A percentile compares a stretch with the other conserved stretches of the same genome.
These are phyloP conservation scores for Diphyllodes magnificus DNA, from an alignment of 2,113 vertebrate species.

Conservation along the genomic window DNA sequence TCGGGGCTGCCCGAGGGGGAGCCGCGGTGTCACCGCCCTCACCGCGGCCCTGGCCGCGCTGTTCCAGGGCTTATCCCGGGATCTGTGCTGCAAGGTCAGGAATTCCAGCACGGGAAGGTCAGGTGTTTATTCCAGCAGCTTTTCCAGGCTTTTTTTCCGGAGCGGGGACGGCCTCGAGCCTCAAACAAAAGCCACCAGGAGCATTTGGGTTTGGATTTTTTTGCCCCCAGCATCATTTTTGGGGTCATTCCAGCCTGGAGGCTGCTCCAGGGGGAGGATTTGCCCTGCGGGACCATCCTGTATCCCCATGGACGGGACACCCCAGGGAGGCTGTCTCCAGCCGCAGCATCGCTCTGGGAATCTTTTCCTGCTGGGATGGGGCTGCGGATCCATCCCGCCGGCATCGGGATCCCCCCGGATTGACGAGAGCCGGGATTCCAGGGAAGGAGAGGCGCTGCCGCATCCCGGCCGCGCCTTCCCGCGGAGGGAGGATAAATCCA, in stretches of 20 bases:
- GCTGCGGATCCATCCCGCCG: neutral
- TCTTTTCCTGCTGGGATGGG: neutral
- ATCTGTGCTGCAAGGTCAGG: neutral
- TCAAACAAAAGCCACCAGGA: neutral
- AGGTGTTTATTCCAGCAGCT: neutral
- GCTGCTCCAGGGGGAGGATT: neutral
- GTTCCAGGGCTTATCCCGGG: neutral
- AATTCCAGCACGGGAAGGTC: neutral
- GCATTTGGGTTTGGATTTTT: neutral
- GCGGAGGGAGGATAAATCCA: neutral
- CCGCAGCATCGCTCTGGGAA: neutral
- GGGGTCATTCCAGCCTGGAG: neutral
- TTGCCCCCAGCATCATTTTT: fast-evolving
- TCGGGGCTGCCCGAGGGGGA: neutral
- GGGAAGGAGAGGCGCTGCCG: neutral
- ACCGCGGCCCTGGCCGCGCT: neutral
- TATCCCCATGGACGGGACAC: neutral
- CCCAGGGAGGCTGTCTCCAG: neutral
- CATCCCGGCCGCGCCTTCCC: neutral
- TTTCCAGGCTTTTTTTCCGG: neutral
- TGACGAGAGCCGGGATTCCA: fast-evolving
- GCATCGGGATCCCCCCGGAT: fast-evolving
- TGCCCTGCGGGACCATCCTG: neutral
- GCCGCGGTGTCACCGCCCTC: fast-evolving
- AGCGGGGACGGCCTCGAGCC: fast-evolving